Evolutionary conservation across 2,113 vertebrate species (phyloP), one percentile per base, ranked within the genome.

Genomic region (Sinosuthora webbiana): DNA sequence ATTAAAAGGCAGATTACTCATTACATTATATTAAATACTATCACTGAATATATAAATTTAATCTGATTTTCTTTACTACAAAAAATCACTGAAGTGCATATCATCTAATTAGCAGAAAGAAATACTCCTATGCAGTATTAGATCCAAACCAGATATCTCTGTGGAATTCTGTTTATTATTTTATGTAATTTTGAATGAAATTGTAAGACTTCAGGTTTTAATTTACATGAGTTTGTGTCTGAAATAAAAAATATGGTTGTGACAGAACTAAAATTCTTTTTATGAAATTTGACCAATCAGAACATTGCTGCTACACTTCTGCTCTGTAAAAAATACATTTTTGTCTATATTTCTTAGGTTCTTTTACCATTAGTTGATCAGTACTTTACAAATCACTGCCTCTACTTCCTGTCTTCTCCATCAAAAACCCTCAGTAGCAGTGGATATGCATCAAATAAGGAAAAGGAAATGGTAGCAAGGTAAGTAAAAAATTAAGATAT

Each of bases 401-500:
- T 99, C 76, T 99, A 99, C 97, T 99, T 99, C 97, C 98, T 99
- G 82, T 99, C 99, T 7, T 99, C 99, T 27, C 98, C 99, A 81
- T 98, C 98, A 81, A 99, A 99, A 97, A 98, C 98, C 52, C 98
- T 99, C 28, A 99, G 99, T 95, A 99, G 99, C 97, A 99, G 99
- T 24, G 99, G 99, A 39, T 99, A 99, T 84, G 99, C 99, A 83
- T 99, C 99, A 80, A 99, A 99, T 95, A 99, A 99, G 92, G 99
- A 99, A 98, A 99, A 99, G 93, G 99, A 99, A 97, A 99, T 99
- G 99, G 98, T 99, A 93, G 99, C 99, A 97, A 99, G 99, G 99
- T 99, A 98, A 97, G 98, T 92, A 93, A 60, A 41, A 70, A 80
- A 57, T 49, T 31, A 77, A 85, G 45, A 55, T 59, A 83, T 52